Evolutionary conservation across 1,140 invertebrate species (phyloP).

Genomic region (Branchinecta lindahli): DNA sequence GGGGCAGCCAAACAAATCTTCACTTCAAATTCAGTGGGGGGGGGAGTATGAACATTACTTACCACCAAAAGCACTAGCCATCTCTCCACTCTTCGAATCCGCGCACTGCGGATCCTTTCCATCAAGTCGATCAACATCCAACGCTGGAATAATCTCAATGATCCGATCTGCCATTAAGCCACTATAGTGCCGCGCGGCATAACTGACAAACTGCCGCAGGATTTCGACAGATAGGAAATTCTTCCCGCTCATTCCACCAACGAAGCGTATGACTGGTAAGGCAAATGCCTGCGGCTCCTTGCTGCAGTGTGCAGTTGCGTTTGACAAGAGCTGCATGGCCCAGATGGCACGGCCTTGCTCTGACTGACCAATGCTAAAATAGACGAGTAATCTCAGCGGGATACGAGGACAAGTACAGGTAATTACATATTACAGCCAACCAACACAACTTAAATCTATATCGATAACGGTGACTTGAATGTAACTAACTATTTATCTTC

Average conservation of each 20-base stretch:
- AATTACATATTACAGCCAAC: too few relatives aligned
- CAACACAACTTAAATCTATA: too few relatives aligned
- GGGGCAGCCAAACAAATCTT: too few relatives aligned
- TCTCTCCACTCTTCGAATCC: neutral
- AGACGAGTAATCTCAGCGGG: too few relatives aligned
- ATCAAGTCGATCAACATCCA: neutral
- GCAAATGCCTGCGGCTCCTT: neutral
- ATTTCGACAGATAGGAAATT: conserved; percentile 1
- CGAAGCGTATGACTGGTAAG: neutral
- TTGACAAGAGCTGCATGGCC: neutral
- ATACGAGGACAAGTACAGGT: too few relatives aligned
- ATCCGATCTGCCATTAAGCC: neutral
- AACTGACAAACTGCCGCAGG: neutral
- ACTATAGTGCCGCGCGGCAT: neutral
- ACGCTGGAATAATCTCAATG: neutral
- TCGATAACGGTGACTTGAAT: too few relatives aligned
- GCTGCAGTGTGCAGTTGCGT: neutral
- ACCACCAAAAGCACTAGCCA: neutral
- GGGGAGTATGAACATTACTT: too few relatives aligned
- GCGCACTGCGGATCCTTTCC: neutral
- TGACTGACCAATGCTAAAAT: neutral
- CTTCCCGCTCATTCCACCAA: neutral
- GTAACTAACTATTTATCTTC: too few relatives aligned
- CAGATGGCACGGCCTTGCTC: neutral
- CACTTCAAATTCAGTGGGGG: too few relatives aligned